Percentiles rank a stretch among this genome's conserved stretches.
These are phyloP conservation scores for Diadophis punctatus DNA, from an alignment of 2,113 vertebrate genomes.

Conservation along the genomic window DNA sequence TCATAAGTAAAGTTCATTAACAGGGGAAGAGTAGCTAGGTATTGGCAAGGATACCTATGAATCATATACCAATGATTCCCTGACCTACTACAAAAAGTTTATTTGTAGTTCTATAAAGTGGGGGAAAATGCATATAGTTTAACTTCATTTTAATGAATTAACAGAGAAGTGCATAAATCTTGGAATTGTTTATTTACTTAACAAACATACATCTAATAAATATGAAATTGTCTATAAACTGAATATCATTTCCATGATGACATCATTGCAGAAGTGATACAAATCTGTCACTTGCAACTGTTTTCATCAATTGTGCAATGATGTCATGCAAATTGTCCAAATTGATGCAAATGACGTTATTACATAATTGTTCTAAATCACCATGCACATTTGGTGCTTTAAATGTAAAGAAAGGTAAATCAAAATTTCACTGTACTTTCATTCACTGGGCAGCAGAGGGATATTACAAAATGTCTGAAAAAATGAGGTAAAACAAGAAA, in stretches of 20 bases:
- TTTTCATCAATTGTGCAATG: neutral
- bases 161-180: neutral
- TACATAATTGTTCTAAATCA: neutral
- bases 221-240: neutral
- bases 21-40: neutral
- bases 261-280: neutral
- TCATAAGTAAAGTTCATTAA: neutral
- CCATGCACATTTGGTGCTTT: neutral
- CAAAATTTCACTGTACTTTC: neutral
- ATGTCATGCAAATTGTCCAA: neutral
- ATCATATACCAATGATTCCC: neutral
- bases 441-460: neutral
- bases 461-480: neutral
- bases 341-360: neutral
- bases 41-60: neutral
- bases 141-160: neutral
- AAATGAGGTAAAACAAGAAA: neutral
- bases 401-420: neutral
- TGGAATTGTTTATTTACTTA: neutral
- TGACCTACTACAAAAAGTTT: neutral
- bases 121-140: neutral
- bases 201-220: neutral
- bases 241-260: neutral
- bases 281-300: neutral
- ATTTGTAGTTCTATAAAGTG: neutral